These are phyloP conservation scores for Paraescarpia echinospica DNA, from an alignment of 1,140 invertebrate species.

Conservation along the genomic window DNA sequence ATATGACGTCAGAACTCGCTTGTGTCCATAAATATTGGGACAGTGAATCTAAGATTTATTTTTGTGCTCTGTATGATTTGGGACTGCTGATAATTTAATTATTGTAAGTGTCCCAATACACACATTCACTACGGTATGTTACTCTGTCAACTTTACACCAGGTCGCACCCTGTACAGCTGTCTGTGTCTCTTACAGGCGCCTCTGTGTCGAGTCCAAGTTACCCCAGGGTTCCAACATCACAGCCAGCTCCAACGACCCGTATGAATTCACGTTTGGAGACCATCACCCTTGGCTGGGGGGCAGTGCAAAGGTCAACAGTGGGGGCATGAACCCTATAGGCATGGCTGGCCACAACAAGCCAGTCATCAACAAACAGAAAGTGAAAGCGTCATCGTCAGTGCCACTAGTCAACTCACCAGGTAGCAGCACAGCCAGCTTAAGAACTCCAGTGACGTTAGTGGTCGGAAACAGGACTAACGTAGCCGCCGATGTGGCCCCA, in stretches of 20 bases:
- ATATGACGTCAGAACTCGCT: too few species aligned
- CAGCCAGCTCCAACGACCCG: constrained; percentile 5
- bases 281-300: not conserved
- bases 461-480: not conserved
- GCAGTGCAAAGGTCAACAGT: not conserved
- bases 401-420: not conserved
- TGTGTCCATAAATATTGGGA: too few species aligned
- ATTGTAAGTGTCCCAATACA: too few species aligned
- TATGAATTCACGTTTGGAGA: constrained; percentile 11
- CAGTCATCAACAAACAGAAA: not conserved
- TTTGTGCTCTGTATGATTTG: too few species aligned
- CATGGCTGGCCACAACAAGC: not conserved
- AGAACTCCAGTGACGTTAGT: not conserved
- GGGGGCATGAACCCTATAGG: not conserved
- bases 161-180: not conserved
- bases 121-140: too few species aligned
- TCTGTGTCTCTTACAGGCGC: not conserved
- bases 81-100: too few species aligned
- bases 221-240: constrained; percentile 2
- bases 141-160: not conserved
- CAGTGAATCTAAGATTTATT: too few species aligned
- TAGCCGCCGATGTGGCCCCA: not conserved
- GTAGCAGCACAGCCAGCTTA: not conserved
- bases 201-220: not conserved
- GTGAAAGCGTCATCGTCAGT: not conserved